Percentiles rank a stretch among this genome's conserved stretches.
These are phyloP conservation scores for Paraplagusia blochii DNA, from an alignment of 2,113 vertebrate species.

Conservation along the genomic window DNA sequence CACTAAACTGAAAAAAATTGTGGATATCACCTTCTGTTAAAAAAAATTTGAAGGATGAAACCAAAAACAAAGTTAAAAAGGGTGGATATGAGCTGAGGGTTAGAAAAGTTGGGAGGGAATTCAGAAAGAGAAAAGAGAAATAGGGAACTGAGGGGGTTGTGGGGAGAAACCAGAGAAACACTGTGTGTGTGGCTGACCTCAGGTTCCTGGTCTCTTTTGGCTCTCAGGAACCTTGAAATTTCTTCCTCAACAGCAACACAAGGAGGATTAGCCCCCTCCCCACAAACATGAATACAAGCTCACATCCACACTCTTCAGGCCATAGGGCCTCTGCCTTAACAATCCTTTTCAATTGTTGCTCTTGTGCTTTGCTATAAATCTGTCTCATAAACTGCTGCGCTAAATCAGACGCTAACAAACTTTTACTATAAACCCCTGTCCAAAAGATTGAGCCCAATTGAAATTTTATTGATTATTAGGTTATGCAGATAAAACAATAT, in stretches of 20 bases:
- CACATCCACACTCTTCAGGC: conserved; percentile 1
- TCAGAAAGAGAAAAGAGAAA: conserved; percentile 31
- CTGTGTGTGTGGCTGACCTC: conserved; percentile 33
- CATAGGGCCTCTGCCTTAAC: conserved; percentile 16
- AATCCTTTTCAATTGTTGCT: conserved; percentile 18
- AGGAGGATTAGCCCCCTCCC: conserved; percentile 42
- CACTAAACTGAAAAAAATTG: not conserved
- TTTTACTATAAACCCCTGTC: not conserved
- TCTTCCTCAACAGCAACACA: conserved; percentile 47
- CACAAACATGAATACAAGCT: conserved; percentile 2
- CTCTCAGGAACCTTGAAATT: conserved; percentile 52
- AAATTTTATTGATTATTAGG: too few species aligned
- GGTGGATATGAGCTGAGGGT: not conserved
- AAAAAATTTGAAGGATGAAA: not conserved
- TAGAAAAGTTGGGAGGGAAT: conserved; percentile 7
- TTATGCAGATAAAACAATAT: too few species aligned
- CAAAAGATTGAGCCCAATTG: too few species aligned
- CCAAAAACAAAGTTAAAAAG: not conserved
- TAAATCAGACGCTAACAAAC: not conserved
- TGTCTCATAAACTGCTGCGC: not conserved
- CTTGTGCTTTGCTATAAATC: too few species aligned
- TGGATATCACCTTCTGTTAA: not conserved
- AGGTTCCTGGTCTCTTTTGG: conserved; percentile 26
- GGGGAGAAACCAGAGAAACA: conserved; percentile 23
- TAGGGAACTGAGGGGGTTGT: conserved; percentile 23